Evolutionary conservation across 2,888 invertebrate species (phyloP), one percentile per base, ranked within the genome.

Genomic region (Syrphus vitripennis): DNA sequence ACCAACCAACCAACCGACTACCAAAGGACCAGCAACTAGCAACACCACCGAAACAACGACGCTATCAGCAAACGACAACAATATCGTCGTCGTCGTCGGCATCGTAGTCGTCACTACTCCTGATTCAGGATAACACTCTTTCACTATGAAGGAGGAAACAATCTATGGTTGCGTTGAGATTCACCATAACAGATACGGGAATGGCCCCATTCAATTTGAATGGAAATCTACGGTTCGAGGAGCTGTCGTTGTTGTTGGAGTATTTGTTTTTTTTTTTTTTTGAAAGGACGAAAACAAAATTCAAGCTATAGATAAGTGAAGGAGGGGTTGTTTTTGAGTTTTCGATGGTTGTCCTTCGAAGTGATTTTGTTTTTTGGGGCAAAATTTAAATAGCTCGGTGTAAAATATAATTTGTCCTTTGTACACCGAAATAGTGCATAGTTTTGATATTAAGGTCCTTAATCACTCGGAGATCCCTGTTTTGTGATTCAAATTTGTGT

Each of bases 181-280:
- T 86, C 74, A 72, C 86, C 86, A 86, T 86, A 86, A 82, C 82
- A 82, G 86, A 86, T 86, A 86, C 69, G 82, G 57, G 77, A 82
- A 86, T 86, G 53, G 82, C 72, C 78, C 86, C 86, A 86, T 86
- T 86, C 86, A 86, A 82, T 86, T 86, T 86, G 86, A 86, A 86
- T 86, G 77, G 82, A 86, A 86, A 86, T 86, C 82, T 86, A 81
- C 86, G 57, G 76, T 82, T 77, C 69, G 70, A 75, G 83, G 75
- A 71, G 75, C 29, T 69, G 65, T 31, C 53, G 34, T 61, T 31
- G n/a, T 48, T 53, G n/a, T 19, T 29, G 1, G 7, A 10, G 48
- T 48, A 19, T 72, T 16, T 31, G 37, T 42, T 21, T 6, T 19
- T 37, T 12, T 45, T 59, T 14, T 40, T 40, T 21, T n/a, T 61